Evolutionary conservation across 1,140 invertebrate species (phyloP).

Genomic region (Sesamia nonagrioides): DNA sequence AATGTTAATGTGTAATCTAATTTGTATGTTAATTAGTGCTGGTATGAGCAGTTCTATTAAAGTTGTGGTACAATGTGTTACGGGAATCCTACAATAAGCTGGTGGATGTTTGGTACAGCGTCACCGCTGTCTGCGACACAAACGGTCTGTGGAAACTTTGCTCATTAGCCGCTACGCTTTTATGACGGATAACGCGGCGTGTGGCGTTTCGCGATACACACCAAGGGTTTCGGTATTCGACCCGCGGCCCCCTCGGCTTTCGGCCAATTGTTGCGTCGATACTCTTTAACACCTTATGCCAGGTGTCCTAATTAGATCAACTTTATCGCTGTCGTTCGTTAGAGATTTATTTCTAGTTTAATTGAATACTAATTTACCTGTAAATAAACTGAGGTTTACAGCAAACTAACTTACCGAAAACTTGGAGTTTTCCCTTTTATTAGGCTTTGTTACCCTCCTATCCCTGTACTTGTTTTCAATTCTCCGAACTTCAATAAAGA

Average conservation of each 20-base stretch:
- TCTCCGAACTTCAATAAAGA: slow-evolving; percentile 17
- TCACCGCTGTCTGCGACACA: neutral
- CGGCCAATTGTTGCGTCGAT: slow-evolving; percentile 24
- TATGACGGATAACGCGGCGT: slow-evolving; percentile 48
- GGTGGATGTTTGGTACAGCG: slow-evolving; percentile 12
- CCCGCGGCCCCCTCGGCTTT: neutral
- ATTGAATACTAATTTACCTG: slow-evolving; percentile 18
- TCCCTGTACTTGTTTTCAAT: neutral
- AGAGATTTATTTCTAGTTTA: slow-evolving; percentile 5
- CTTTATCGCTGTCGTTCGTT: slow-evolving; percentile 25
- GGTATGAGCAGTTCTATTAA: slow-evolving; percentile 18
- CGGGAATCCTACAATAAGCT: slow-evolving; percentile 16
- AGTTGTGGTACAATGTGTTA: slow-evolving; percentile 28
- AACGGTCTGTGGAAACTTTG: slow-evolving; percentile 52
- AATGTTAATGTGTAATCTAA: slow-evolving; percentile 11
- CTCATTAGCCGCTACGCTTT: slow-evolving; percentile 58
- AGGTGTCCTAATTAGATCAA: slow-evolving; percentile 34
- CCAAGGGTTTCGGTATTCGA: slow-evolving; percentile 24
- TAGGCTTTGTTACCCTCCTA: neutral
- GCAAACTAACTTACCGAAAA: neutral
- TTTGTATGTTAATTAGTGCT: slow-evolving; percentile 30
- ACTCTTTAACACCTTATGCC: slow-evolving; percentile 18
- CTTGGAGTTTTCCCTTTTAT: neutral
- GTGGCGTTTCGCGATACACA: slow-evolving; percentile 28
- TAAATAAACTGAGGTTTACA: neutral